phyloP scores from a whole-genome alignment of 1,140 invertebrate species.

The Anthonomus grandis region DNA sequence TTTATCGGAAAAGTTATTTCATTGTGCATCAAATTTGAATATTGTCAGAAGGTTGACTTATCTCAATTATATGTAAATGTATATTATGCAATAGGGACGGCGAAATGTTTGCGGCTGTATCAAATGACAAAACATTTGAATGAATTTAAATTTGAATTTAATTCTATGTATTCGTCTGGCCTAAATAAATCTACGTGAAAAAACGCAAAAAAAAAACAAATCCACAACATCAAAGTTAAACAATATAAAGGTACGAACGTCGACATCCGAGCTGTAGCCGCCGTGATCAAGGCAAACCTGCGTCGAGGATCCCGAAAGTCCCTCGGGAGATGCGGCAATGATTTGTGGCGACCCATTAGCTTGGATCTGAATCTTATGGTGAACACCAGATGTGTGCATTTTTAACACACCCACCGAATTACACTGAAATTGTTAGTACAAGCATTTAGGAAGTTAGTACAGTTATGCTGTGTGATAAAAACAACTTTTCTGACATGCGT shows the following conservation, averaged over 20 bases:
- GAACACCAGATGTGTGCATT: constrained; percentile 56
- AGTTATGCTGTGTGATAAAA: too few species aligned
- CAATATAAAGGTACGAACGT: constrained; percentile 55
- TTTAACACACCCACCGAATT: constrained; percentile 63
- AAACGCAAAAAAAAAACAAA: constrained; percentile 7
- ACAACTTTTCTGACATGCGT: too few species aligned
- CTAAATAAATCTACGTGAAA: neutral
- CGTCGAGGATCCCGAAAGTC: constrained; percentile 59
- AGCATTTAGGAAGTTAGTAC: too few species aligned
- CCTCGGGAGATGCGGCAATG: constrained; percentile 57
- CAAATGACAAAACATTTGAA: too few species aligned
- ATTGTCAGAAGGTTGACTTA: too few species aligned
- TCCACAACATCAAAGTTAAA: constrained; percentile 21
- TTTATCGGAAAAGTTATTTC: too few species aligned
- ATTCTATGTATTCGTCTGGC: neutral
- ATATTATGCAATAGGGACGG: too few species aligned
- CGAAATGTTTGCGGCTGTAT: too few species aligned
- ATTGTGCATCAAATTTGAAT: too few species aligned
- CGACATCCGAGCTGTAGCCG: constrained; percentile 59
- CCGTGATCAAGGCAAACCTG: constrained; percentile 72
- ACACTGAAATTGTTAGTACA: constrained; percentile 26
- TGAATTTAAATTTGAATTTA: too few species aligned
- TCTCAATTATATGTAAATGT: too few species aligned
- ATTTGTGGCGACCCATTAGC: constrained; percentile 53
- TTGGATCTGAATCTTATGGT: constrained; percentile 53